A percentile compares a stretch with the other conserved stretches of the same genome.
phyloP scores from a whole-genome alignment of 2,888 invertebrate genomes.

The Gymnosoma rotundatum region DNA sequence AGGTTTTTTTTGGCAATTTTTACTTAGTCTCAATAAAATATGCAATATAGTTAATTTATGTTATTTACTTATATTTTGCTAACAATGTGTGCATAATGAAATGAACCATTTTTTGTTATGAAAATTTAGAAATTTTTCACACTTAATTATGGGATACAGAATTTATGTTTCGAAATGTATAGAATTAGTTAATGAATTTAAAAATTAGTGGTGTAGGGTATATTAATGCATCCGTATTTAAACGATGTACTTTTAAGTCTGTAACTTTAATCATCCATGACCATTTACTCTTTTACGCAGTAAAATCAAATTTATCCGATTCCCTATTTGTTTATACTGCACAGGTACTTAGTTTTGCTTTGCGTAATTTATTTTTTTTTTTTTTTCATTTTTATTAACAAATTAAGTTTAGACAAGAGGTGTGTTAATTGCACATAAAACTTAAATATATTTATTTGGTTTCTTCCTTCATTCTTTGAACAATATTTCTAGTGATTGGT shows the following conservation, averaged over 20 bases:
- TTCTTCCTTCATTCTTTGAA: constrained; percentile 38
- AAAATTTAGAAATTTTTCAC: too few species aligned
- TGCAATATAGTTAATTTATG: too few species aligned
- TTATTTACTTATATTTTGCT: too few species aligned
- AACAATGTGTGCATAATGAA: too few species aligned
- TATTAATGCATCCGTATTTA: constrained; percentile 24
- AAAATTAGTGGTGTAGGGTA: not conserved
- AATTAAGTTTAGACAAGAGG: constrained; percentile 66
- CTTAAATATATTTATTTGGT: constrained; percentile 52
- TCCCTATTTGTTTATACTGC: constrained; percentile 44
- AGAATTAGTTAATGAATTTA: too few species aligned
- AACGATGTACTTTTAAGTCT: constrained; percentile 42
- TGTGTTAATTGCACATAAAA: constrained; percentile 69
- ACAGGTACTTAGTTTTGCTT: constrained; percentile 13
- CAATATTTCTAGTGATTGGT: constrained; percentile 42
- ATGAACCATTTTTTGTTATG: too few species aligned
- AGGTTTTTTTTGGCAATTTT: too few species aligned
- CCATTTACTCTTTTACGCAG: constrained; percentile 59
- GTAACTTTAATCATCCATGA: constrained; percentile 45
- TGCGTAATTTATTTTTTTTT: constrained; percentile 21
- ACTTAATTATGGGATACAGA: too few species aligned
- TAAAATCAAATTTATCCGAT: constrained; percentile 63
- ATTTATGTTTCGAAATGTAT: too few species aligned
- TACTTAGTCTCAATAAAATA: too few species aligned
- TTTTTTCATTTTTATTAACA: constrained; percentile 8